These are phyloP conservation scores for Habroteleia sp. DNA, from an alignment of 2,888 invertebrate genomes.

Conservation along the genomic window DNA sequence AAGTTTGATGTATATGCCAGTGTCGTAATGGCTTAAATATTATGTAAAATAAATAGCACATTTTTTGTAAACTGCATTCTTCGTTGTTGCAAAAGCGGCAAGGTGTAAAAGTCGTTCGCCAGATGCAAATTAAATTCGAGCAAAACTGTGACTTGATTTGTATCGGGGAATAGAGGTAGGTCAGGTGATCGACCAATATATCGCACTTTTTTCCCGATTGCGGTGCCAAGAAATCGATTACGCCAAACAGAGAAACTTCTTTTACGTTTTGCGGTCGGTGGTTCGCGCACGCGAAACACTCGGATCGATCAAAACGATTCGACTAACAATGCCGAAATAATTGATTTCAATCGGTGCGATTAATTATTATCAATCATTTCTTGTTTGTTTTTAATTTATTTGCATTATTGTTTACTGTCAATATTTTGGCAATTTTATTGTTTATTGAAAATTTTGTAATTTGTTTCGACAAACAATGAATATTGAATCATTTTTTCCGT, in stretches of 20 bases:
- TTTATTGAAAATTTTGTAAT: no score
- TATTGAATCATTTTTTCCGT: no score
- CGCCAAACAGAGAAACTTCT: not conserved
- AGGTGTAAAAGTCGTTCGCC: constrained; percentile 46
- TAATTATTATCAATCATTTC: no score
- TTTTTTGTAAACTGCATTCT: constrained; percentile 52
- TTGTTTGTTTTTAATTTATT: no score
- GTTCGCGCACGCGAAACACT: no score
- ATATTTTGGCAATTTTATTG: no score
- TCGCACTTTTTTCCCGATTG: constrained; percentile 27
- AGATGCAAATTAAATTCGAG: constrained; percentile 34
- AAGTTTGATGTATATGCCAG: constrained; percentile 57
- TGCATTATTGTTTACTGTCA: no score
- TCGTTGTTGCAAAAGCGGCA: constrained; percentile 41
- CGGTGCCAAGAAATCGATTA: constrained; percentile 12
- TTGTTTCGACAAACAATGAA: no score
- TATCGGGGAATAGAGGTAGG: constrained; percentile 32
- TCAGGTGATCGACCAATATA: constrained; percentile 29
- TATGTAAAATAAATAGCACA: constrained; percentile 56
- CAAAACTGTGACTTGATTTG: constrained; percentile 26
- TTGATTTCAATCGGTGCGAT: no score
- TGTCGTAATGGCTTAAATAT: constrained; percentile 61
- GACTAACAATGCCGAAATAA: no score
- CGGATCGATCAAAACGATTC: no score
- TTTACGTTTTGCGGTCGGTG: constrained; percentile 6